Evolutionary conservation across 2,797 vertebrate genomes (phyloP), one percentile per base, ranked within the genome.

Genomic region (Lagodon rhomboides): DNA sequence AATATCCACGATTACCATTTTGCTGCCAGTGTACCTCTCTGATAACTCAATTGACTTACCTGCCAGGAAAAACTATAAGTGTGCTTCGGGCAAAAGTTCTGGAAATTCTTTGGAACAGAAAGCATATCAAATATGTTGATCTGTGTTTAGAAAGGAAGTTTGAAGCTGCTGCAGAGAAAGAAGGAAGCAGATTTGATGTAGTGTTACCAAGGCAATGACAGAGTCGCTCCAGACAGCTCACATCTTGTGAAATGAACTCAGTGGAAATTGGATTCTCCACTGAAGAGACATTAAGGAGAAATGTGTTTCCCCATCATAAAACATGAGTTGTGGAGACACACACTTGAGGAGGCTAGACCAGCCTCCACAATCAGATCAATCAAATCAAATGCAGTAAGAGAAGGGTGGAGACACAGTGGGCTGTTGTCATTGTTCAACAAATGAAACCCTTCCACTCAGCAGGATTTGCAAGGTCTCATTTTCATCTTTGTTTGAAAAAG

Each of bases 1-100:
- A 11, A 81, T 56, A 67, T 77, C 83, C 68, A 59, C 11, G 34
- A 79, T 61, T 11, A 68, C 80, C 73, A 54, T 54, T 79, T 80
- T 0, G 47, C 80, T 81, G 87, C 76, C 79, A 12, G 64, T 58
- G 23, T 25, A 74, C n/a, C 73, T 70, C 43, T 13, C 38, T n/a
- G 60, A 70, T 77, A 74, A 83, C 82, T 77, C 50, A 75, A 73
- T 75, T 56, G 41, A 70, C 44, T 68, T 27, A 67, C 44, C 23
- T 49, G 56, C 75, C 68, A 73, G 67, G 51, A 79, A 72, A 59
- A 65, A 55, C 38, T 68, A 18, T 10, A 54, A 25, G 8, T 2
- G 1, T 4, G 59, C 61, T 68, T 75, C 20, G 30, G 30, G 30
- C 16, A 41, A 59, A 73, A 27, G 16, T 66, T 47, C 5, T 30